Evolutionary conservation across 2,797 vertebrate species (phyloP).

Genomic region (Onychomys leucogaster): DNA sequence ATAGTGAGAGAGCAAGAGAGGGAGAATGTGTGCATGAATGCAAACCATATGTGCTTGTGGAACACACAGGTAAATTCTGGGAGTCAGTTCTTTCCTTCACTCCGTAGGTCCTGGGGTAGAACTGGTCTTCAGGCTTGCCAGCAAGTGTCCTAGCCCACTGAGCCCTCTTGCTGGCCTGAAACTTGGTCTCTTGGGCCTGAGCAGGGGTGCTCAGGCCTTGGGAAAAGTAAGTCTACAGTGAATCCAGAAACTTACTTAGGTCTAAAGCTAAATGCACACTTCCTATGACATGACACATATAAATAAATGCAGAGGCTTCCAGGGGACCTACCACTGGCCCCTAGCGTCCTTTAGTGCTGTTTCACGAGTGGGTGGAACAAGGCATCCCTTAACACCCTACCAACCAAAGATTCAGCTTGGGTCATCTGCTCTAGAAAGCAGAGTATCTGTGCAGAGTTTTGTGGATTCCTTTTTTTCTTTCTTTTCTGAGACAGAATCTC

Average conservation of each 20-base stretch:
- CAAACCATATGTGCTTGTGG: not conserved
- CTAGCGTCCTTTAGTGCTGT: not conserved
- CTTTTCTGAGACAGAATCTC: not conserved
- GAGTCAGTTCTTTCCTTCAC: not conserved
- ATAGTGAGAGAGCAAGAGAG: not conserved
- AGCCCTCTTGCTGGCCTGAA: not conserved
- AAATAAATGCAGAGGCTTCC: not conserved
- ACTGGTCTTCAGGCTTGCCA: not conserved
- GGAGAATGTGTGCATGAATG: not conserved
- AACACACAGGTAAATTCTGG: not conserved
- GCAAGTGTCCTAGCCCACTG: not conserved
- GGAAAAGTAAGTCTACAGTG: not conserved
- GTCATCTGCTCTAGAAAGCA: not conserved
- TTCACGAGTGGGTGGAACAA: not conserved
- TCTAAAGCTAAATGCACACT: not conserved
- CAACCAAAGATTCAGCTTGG: not conserved
- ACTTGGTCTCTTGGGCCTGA: not conserved
- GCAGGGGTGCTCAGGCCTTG: not conserved
- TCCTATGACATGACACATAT: not conserved
- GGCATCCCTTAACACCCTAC: not conserved
- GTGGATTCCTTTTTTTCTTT: not conserved
- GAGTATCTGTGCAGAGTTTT: not conserved
- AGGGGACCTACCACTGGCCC: not conserved
- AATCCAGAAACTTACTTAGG: not conserved
- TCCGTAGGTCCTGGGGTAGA: not conserved